Percentiles rank a stretch among this genome's conserved stretches.
Conservation (phyloP, 2,888 invertebrate species). For the Xanthorhoe spadicearia region DNA sequence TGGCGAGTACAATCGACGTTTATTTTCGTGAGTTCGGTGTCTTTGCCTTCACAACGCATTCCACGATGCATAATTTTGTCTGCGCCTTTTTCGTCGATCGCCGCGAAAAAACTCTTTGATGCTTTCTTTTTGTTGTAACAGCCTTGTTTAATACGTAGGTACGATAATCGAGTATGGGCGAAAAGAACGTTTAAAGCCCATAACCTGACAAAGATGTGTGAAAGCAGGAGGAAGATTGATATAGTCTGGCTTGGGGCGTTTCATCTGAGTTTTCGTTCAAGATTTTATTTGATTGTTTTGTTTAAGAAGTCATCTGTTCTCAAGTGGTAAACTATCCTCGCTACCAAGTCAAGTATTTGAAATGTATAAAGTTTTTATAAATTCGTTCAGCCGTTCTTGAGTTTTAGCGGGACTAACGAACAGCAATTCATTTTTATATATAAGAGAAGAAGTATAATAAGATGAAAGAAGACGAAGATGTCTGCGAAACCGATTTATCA, state of each 20-base stretch:
- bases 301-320: no score
- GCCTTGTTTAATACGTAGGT: slow-evolving; percentile 34
- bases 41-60: slow-evolving; percentile 68
- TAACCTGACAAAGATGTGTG: slow-evolving; percentile 12
- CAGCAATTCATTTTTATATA: no score
- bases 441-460: no score
- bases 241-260: not conserved
- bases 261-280: not conserved
- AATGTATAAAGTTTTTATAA: no score
- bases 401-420: no score
- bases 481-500: slow-evolving; percentile 15
- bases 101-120: slow-evolving; percentile 63
- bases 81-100: slow-evolving; percentile 62
- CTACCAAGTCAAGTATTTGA: no score
- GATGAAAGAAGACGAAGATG: no score
- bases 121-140: slow-evolving; percentile 44
- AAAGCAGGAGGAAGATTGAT: slow-evolving; percentile 6
- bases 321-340: no score
- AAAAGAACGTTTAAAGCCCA: slow-evolving; percentile 34
- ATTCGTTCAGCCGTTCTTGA: no score
- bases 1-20: slow-evolving; percentile 67
- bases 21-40: slow-evolving; percentile 76
- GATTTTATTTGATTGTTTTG: not conserved
- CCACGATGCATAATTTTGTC: slow-evolving; percentile 67
- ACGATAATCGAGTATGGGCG: slow-evolving; percentile 38